phyloP scores from a whole-genome alignment of 2,797 vertebrate species.

The Orestias chungarensis region DNA sequence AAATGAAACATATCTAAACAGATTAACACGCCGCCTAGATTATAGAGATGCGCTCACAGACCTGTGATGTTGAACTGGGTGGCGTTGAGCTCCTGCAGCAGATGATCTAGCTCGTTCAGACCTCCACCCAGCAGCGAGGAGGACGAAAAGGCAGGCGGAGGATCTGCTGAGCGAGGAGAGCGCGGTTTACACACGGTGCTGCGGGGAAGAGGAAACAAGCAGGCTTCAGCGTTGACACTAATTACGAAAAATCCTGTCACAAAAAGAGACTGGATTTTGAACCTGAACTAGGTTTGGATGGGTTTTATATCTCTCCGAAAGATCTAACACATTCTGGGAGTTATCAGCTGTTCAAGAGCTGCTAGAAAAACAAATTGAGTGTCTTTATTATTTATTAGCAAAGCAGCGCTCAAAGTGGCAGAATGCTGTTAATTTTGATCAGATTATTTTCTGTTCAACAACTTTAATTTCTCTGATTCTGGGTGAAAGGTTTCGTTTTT shows the following conservation, averaged over 20 bases:
- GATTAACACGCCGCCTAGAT: background rate
- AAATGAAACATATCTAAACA: background rate
- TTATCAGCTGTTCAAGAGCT: no score
- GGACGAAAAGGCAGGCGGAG: constrained; percentile 81
- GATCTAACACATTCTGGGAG: no score
- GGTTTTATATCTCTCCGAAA: no score
- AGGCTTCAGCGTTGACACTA: background rate
- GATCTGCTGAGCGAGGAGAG: constrained; percentile 80
- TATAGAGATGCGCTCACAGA: constrained; percentile 43
- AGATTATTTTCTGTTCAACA: no score
- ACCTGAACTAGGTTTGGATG: no score
- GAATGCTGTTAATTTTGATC: no score
- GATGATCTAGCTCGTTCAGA: constrained; percentile 89
- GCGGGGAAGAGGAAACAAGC: constrained; percentile 22
- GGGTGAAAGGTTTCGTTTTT: no score
- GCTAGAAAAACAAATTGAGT: no score
- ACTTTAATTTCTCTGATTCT: no score
- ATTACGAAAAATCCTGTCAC: constrained; percentile 10
- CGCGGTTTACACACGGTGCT: constrained; percentile 91
- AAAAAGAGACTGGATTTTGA: constrained; percentile 6
- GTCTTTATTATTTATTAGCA: no score
- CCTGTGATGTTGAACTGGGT: constrained; percentile 95
- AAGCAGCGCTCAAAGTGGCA: no score
- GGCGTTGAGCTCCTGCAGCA: constrained; percentile 91
- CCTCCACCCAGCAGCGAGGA: constrained; percentile 88